Percentiles rank a stretch among this genome's conserved stretches.
phyloP scores from a whole-genome alignment of 1,140 invertebrate species.

The Pseudomyrmex concolor region DNA sequence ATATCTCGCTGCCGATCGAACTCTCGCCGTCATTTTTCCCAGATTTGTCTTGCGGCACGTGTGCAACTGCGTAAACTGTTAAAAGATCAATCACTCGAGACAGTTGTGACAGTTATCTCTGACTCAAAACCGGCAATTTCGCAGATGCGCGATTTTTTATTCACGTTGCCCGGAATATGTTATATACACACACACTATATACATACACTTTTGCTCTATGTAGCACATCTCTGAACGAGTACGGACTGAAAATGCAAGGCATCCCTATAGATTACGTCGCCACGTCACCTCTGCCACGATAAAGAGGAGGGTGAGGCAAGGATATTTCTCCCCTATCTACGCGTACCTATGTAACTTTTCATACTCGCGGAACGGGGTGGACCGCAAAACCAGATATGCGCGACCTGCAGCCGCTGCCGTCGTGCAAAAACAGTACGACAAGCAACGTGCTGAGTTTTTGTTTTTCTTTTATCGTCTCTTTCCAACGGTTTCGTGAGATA shows the following conservation, averaged over 20 bases:
- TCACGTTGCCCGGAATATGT: constrained; percentile 1
- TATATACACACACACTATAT: no score
- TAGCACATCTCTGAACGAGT: neutral
- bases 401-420: neutral
- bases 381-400: constrained; percentile 50
- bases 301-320: neutral
- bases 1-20: neutral
- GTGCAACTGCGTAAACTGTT: neutral
- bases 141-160: constrained; percentile 21
- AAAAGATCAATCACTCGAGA: constrained; percentile 36
- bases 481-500: constrained; percentile 58
- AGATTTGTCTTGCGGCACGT: neutral
- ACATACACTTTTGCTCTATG: no score
- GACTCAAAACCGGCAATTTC: constrained; percentile 27
- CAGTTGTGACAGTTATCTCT: constrained; percentile 9
- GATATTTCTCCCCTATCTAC: constrained; percentile 45
- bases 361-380: constrained; percentile 36
- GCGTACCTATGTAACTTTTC: constrained; percentile 36
- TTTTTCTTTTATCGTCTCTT: constrained; percentile 16
- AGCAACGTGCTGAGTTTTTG: neutral
- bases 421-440: neutral
- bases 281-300: neutral
- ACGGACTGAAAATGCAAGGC: constrained; percentile 47
- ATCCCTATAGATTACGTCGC: constrained; percentile 54
- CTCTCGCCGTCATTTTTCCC: neutral